Base-by-base conservation (phyloP, 2,113 vertebrate genomes). In the Phylloscopus trochiloides region DNA sequence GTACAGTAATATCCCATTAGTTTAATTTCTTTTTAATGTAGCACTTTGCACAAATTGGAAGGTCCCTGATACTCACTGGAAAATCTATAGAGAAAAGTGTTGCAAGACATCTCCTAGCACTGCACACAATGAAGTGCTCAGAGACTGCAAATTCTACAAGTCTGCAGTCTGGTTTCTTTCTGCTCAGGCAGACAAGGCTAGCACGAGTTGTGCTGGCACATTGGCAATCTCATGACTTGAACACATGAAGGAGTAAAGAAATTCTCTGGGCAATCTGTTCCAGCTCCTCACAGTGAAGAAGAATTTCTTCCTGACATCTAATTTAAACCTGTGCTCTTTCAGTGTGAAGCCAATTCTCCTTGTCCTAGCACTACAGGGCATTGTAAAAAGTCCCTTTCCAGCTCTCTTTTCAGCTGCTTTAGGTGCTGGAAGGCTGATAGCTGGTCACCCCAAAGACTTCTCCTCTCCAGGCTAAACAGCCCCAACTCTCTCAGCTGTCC, bases 101-200 rank as follows among this genome's bases (percentile, higher is more conserved):
- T 77, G 8, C 29, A 78, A 89, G 81, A 25, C 22, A 29, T 77
- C 24, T 52, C 2, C 2, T 17, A 70, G 34, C 20, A 47, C 34
- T 54, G 22, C 18, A 48, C 0, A 0, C 14, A 22, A 28, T 47
- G 47, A 78, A 63, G 29, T 36, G 18, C 34, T 25, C 1, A 5
- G 67, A 86, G 48, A 38, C 1, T 15, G 21, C 28, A 67, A 72
- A 65, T 65, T 72, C 31, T 63, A 9, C 21, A 2, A 42, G 36
- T n/a, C 81, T 61, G 25, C 48, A 43, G 42, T 55, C 57, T 85
- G 77, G 26, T 87, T 93, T 81, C 61, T 79, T 63, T 90, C 74
- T 45, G 45, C 70, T 72, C 29, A 38, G 48, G 28, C 47, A 85
- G 62, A 63, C n/a, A 74, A 74, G 57, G 15, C 32, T 10, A 6